Conservation (phyloP, 2,797 vertebrate genomes). For the Saxicola maurus region DNA sequence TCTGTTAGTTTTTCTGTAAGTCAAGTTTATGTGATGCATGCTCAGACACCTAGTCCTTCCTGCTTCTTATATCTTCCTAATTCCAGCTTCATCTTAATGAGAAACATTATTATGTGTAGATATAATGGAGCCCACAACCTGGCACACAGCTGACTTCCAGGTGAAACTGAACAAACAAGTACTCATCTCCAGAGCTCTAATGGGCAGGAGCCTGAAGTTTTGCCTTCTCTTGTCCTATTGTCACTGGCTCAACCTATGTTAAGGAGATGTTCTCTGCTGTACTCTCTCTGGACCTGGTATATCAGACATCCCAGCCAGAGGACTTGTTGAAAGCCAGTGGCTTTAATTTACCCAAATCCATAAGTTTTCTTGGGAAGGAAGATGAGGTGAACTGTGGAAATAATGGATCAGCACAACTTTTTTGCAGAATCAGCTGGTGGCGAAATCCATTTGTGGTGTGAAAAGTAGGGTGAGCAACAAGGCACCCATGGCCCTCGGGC, state of each 20-base stretch:
- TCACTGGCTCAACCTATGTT: not conserved
- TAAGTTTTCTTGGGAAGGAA: not conserved
- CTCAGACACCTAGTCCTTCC: not conserved
- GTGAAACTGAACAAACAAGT: not conserved
- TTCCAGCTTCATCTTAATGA: not conserved
- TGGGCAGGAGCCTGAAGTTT: not conserved
- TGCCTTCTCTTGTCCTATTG: not conserved
- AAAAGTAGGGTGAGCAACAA: not conserved
- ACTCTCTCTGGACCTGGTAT: not conserved
- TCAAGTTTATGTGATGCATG: not conserved
- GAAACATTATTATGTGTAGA: not conserved
- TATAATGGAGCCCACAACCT: not conserved
- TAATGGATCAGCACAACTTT: fast-evolving
- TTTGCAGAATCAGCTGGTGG: not conserved
- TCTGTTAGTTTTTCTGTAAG: not conserved
- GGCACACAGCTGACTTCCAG: not conserved
- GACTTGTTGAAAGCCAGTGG: not conserved
- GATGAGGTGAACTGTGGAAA: not conserved
- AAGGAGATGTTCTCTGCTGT: not conserved
- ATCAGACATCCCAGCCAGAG: not conserved
- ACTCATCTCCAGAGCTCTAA: not conserved
- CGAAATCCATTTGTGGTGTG: not conserved
- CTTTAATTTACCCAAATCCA: not conserved
- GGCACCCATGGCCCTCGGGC: not conserved
- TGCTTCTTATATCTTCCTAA: not conserved